Base-by-base conservation (phyloP, 1,140 invertebrate genomes). In the Pseudomyrmex dendroicus region DNA sequence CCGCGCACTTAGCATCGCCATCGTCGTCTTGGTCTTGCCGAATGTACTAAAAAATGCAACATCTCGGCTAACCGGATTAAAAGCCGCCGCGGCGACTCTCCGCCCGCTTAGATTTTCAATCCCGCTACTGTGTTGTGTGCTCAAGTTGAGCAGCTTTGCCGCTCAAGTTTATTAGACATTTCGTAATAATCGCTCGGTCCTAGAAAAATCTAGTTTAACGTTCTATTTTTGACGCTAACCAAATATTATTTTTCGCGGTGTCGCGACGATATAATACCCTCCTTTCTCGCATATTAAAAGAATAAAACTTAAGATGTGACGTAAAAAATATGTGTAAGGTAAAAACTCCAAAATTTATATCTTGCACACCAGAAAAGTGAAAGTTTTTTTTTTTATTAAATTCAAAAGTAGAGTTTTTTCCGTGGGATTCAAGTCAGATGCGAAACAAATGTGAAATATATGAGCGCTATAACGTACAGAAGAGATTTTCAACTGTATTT, bases 41-140 rank as follows among this genome's bases (percentile, higher is more conserved):
- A 7, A 35, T 35, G 15, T 25, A 3, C 12, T 80, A 66, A 80
- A 72, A 80, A 80, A 80, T 80, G 76, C 66, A 80, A n/a, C 66
- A 35, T n/a, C 56, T 35, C 46, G 12, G n/a, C 22, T 80, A 80
- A 80, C 44, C 44, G 54, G 76, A 80, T 80, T 80, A 80, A 70
- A 80, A n/a, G 76, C 20, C 20, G 35, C 5, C 35, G 35, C 35
- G 44, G 54, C 54, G 20, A 13, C 67, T 67, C 48, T 22, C 10
- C 44, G 9, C 46, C 12, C 8, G 12, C 20, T 80, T 72, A 25
- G 20, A 72, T 80, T 59, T 80, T 80, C 70, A 70, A 80, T 59
- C 66, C 66, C 15, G 12, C 4, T 12, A 15, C 22, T 80, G 48
- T 80, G 48, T 80, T 70, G 35, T 35, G 35, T 44, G 15, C 54